Evolutionary conservation across 2,113 vertebrate genomes (phyloP), one percentile per base, ranked within the genome.

Genomic region (Antechinus stuartii): DNA sequence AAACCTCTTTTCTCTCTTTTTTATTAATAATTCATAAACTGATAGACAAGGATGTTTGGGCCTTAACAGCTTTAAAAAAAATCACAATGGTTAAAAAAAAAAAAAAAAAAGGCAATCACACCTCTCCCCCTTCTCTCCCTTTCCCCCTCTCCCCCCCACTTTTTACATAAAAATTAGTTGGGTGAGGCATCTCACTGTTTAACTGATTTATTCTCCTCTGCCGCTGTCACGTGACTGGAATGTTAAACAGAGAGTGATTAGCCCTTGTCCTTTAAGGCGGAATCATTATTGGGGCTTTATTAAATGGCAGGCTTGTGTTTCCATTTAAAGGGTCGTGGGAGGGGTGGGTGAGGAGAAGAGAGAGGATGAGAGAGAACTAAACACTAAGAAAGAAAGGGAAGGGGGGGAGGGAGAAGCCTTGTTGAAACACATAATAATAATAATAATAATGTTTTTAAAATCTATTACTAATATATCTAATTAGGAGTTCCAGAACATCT

Each of bases 21-120:
- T 98, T 98, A 99, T 99, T 99, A 99, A 98, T 99, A 99, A 99
- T 98, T 99, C 99, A 99, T 99, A 98, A 98, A 99, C 99, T 98
- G 98, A 99, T 99, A 99, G 99, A 99, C 93, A 98, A 99, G 98
- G 98, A 98, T 99, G 98, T 99, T 99, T 99, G 98, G 98, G 98
- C 96, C 98, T 99, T 99, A 99, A 98, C 98, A 97, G 98, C 98
- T 98, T 98, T 7, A 49, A 49, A 96, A 98, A 98, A 98, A 97
- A 98, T 98, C 98, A 99, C 98, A 99, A 99, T 99, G 98, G 98
- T 98, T 99, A 98, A 97, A 49, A 49, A 49, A 98, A 98, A 97
- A 98, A 98, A 97, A 97, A 93, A 96, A 97, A 99, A 98, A 99
- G 98, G 98, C 99, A 99, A 99, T 99, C 98, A 98, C 98, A 96